Evolutionary conservation across 1,140 invertebrate genomes (phyloP), one percentile per base, ranked within the genome.

Genomic region (Scaptomyza pallida): DNA sequence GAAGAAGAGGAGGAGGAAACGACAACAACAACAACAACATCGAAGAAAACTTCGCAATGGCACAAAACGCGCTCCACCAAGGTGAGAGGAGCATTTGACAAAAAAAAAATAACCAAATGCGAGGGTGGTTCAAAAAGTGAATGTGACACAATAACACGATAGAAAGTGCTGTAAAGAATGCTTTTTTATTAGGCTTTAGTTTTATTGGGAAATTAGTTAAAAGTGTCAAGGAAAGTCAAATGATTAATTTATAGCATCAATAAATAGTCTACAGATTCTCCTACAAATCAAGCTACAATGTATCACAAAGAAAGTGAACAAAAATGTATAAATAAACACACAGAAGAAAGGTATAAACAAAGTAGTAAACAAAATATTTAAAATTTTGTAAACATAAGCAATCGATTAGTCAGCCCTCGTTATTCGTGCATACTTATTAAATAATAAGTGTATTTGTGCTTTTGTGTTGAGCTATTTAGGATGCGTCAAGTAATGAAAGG

Each of bases 1-100:
- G 81, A 78, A 44, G 69, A 77, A 41, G 74, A 90, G 48, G 78
- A 80, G 9, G 26, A 30, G 6, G 26, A 30, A 30, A 9, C 6
- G 8, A 30, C 26, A 43, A 56, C 55, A 54, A 61, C 65, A 40
- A 75, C 75, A 30, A 83, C 79, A 40, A 89, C 78, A 17, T 76
- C 76, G 45, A 83, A 79, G 68, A 85, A 80, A 69, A 89, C 83
- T 69, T 89, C 89, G 52, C 74, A 90, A 70, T 90, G 89, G 89
- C 85, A 68, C 55, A 90, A 90, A 72, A 90, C 85, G 52, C 89
- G 85, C 73, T 71, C 89, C 64, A 83, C 89, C 57, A 90, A 89
- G 83, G 83, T 86, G 80, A 71, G 78, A 35, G 16, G 51, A 21
- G 57, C 5, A 23, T 45, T 10, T 30, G 26, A n/a, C 26, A 9